Evolutionary conservation across 2,888 invertebrate genomes (phyloP), one percentile per base, ranked within the genome.

Genomic region (Agrenia bidenticulata): DNA sequence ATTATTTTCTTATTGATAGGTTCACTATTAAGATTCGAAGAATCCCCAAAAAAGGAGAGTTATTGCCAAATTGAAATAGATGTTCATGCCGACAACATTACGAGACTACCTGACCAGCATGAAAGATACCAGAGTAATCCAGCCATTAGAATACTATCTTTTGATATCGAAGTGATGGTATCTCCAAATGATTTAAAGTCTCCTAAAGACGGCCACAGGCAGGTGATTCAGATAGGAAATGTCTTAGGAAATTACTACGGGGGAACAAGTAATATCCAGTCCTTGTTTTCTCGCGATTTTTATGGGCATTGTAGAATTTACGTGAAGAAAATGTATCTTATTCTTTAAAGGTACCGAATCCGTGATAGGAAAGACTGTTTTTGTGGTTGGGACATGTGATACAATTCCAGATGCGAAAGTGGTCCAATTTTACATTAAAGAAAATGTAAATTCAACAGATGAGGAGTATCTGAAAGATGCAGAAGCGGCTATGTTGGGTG

Each of bases 41-140:
- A 27, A 32, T 15, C 32, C 2, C 54, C 54, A n/a, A 4, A 9
- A 2, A 32, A 24, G 21, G 64, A 70, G 50, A 68, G 61, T 21
- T 49, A 70, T 51, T 66, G 57, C 15, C 68, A 72, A 63, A 63
- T 72, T n/a, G 73, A 73, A 39, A 4, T 72, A 2, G 73, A 73
- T 56, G 64, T 69, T 19, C 60, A 64, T 27, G 68, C 54, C 27
- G 21, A 61, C 5, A 17, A 66, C 15, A 53, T 63, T n/a, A 27
- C 24, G 13, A 50, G 55, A 37, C 49, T 54, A 7, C 32, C 11
- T 11, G 21, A 49, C 7, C 56, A 65, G 19, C 54, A 54, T 54
- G 4, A 26, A 54, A 54, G 54, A 54, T 13, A 53, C 24, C 26
- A 57, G 2, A 21, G 13, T 11, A 57, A 67, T 37, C 72, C 73